Percentiles rank a stretch among this genome's conserved stretches.
These are phyloP conservation scores for Diachrysia chrysitis DNA, from an alignment of 2,888 invertebrate species.

Conservation along the genomic window DNA sequence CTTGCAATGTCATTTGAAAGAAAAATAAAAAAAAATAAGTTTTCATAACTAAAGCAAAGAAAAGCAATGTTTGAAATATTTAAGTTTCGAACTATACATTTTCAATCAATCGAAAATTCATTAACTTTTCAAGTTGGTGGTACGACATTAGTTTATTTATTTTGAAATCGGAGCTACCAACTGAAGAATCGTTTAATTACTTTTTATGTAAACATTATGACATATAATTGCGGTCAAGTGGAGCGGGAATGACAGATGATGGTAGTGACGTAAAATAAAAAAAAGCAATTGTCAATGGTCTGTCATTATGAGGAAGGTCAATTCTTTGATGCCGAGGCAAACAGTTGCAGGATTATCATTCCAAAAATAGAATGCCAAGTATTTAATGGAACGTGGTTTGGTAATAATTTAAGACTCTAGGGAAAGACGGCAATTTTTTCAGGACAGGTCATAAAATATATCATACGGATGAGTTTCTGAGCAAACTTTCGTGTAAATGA, in stretches of 20 bases:
- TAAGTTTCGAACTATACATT: neutral
- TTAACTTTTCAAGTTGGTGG: constrained; percentile 29
- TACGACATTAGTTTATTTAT: constrained; percentile 26
- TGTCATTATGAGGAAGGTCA: constrained; percentile 12
- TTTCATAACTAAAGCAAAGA: neutral
- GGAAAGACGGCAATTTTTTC: neutral
- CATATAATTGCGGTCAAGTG: constrained; percentile 60
- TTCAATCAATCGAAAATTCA: constrained; percentile 17
- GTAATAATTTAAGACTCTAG: neutral
- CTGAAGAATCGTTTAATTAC: constrained; percentile 74
- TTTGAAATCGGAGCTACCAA: constrained; percentile 55
- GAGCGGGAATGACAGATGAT: constrained; percentile 58
- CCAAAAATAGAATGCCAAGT: neutral
- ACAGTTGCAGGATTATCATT: neutral
- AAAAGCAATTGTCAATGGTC: constrained; percentile 27
- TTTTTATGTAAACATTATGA: constrained; percentile 71
- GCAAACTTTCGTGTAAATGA: neutral
- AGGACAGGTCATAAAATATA: neutral
- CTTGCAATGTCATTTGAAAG: neutral
- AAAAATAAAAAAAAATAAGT: neutral
- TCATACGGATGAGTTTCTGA: neutral
- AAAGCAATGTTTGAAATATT: neutral
- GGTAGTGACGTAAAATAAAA: constrained; percentile 53
- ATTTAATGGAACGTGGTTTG: neutral
- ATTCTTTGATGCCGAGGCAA: constrained; percentile 1